Evolutionary conservation across 2,797 vertebrate species (phyloP), one percentile per base, ranked within the genome.

Genomic region (Chrosomus eos): DNA sequence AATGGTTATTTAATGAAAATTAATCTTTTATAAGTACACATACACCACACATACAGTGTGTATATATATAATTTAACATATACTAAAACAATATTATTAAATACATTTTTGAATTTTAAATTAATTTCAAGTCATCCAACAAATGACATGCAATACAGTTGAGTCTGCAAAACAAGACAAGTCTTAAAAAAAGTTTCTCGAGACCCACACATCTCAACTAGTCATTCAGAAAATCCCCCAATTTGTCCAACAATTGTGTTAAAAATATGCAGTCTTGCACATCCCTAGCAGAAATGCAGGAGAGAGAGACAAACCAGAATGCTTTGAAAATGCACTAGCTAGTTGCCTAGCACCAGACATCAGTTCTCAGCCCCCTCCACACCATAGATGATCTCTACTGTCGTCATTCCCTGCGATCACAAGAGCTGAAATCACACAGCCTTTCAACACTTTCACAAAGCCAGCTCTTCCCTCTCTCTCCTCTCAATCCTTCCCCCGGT

Each of bases 291-390:
- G 18, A 31, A 53, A 26, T 33, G 23, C 14, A 48, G 13, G 43
- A 14, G 45, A 48, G 45, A 82, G 67, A 81, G 62, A 88, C 79
- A 67, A 84, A 73, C 60, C 26, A 3, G 28, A 43, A 62, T 10
- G 13, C 53, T 72, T 77, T 60, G 40, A 75, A 76, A 79, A 82
- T n/a, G 45, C 31, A 51, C 60, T 11, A 82, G 78, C 82, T 82
- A 80, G 90, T 91, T 91, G 91, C 91, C 90, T 90, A 90, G 91
- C 90, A 88, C 86, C 88, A 80, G 21, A 83, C 86, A 84, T 55
- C 86, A 80, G 81, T 73, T 5, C 80, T 86, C 72, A 58, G 85
- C 53, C 81, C 77, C 88, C 84, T 85, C 86, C 82, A 88, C 87
- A 67, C 83, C 86, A 90, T 86, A 85, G 76, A 83, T 90, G 91